Evolutionary conservation across 2,113 vertebrate species (phyloP).

Genomic region (Myocastor coypus): DNA sequence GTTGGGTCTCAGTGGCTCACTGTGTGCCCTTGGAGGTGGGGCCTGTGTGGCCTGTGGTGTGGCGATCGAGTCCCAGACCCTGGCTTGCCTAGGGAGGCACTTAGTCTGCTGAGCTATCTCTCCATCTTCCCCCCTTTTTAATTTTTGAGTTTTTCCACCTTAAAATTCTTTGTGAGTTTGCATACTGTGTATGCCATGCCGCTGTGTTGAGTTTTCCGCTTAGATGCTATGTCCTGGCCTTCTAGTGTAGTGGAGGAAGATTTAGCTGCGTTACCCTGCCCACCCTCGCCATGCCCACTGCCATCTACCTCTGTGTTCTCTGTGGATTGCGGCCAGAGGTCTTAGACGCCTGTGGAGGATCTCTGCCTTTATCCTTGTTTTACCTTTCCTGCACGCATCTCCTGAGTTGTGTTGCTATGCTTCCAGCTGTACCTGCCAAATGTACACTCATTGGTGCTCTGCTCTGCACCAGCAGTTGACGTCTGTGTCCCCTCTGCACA

Average conservation of each 20-base stretch:
- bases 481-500: neutral
- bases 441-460: neutral
- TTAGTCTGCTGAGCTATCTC: too few relatives aligned
- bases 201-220: neutral
- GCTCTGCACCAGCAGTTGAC: neutral
- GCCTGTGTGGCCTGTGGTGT: too few relatives aligned
- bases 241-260: neutral
- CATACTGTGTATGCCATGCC: neutral
- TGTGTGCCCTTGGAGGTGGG: too few relatives aligned
- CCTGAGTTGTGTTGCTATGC: neutral
- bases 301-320: neutral
- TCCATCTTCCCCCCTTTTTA: neutral
- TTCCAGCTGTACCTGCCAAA: neutral
- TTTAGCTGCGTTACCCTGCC: neutral
- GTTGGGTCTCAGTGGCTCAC: too few relatives aligned
- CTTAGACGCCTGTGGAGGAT: neutral
- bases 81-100: too few relatives aligned
- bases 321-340: neutral
- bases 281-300: neutral
- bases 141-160: neutral
- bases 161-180: neutral
- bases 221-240: neutral
- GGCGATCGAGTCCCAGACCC: too few relatives aligned
- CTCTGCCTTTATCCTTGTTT: neutral
- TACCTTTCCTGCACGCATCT: conserved; percentile 15